phyloP scores from a whole-genome alignment of 2,113 vertebrate genomes.

The Oryzias celebensis region DNA sequence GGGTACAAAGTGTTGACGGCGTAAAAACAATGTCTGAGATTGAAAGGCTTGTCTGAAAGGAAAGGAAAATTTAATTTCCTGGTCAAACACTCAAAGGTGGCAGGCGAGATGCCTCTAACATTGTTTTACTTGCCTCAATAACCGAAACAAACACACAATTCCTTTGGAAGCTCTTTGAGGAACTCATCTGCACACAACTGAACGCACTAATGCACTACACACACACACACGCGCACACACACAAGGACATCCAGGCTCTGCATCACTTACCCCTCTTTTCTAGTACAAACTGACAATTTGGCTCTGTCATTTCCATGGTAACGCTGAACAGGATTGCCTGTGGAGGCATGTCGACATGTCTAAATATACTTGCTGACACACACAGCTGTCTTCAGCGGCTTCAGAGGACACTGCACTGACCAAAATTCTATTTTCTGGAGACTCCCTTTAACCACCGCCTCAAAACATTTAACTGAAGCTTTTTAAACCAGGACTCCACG shows the following conservation, averaged over 20 bases:
- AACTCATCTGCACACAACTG: conserved; percentile 15
- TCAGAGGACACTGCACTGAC: neutral
- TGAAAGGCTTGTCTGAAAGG: conserved; percentile 37
- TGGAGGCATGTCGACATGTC: conserved; percentile 60
- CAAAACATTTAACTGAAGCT: neutral
- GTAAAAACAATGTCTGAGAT: conserved; percentile 29
- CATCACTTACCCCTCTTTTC: conserved; percentile 62
- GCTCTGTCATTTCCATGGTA: conserved; percentile 72
- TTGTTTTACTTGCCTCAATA: conserved; percentile 50
- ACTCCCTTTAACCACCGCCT: neutral
- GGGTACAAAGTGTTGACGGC: conserved; percentile 31
- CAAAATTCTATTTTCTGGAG: neutral
- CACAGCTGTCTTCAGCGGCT: conserved; percentile 11
- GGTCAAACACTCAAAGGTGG: conserved; percentile 49
- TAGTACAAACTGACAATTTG: conserved; percentile 62
- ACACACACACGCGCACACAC: conserved; percentile 17
- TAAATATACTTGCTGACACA: conserved; percentile 59
- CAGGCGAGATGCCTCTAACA: conserved; percentile 25
- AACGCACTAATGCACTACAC: conserved; percentile 10
- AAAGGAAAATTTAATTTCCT: conserved; percentile 63
- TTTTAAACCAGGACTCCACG: neutral
- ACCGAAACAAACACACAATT: conserved; percentile 47
- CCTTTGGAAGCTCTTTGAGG: conserved; percentile 17
- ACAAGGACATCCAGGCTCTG: conserved; percentile 16
- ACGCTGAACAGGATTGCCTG: conserved; percentile 50